These are phyloP conservation scores for Coptodon bakossiorum DNA, from an alignment of 2,113 vertebrate species.

Conservation along the genomic window DNA sequence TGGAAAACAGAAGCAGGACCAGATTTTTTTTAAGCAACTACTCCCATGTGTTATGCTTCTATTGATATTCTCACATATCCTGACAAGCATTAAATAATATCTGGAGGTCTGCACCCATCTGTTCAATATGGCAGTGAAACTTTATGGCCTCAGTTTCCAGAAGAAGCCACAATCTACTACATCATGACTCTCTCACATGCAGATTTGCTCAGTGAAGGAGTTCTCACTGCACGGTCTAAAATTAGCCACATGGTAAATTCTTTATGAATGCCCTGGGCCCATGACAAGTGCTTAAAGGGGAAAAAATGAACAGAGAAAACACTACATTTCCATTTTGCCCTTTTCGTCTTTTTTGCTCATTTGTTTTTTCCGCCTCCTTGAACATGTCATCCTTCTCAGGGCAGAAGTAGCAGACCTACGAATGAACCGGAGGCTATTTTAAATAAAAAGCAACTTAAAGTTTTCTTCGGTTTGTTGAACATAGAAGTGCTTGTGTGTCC, in stretches of 20 bases:
- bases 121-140: slow-evolving; percentile 20
- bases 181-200: neutral
- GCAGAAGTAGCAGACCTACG: neutral
- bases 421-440: neutral
- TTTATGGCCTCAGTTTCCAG: slow-evolving; percentile 25
- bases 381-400: neutral
- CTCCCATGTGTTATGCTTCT: neutral
- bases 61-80: neutral
- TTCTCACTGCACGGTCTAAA: slow-evolving; percentile 51
- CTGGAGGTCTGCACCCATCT: neutral
- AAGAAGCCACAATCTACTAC: slow-evolving; percentile 6
- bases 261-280: slow-evolving; percentile 55
- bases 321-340: slow-evolving; percentile 38
- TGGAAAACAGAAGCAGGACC: neutral
- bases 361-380: slow-evolving; percentile 24
- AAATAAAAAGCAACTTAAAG: neutral
- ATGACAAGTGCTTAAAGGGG: slow-evolving; percentile 12
- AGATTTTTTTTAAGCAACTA: neutral
- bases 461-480: neutral
- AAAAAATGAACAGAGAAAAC: slow-evolving; percentile 1
- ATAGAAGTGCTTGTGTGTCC: neutral
- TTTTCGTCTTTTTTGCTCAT: slow-evolving; percentile 6
- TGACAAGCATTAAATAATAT: neutral
- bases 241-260: slow-evolving; percentile 62
- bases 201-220: slow-evolving; percentile 7